Base-by-base conservation (phyloP, 53 echinoderm and acorn worm genomes). In the Holothuria leucospilota region DNA sequence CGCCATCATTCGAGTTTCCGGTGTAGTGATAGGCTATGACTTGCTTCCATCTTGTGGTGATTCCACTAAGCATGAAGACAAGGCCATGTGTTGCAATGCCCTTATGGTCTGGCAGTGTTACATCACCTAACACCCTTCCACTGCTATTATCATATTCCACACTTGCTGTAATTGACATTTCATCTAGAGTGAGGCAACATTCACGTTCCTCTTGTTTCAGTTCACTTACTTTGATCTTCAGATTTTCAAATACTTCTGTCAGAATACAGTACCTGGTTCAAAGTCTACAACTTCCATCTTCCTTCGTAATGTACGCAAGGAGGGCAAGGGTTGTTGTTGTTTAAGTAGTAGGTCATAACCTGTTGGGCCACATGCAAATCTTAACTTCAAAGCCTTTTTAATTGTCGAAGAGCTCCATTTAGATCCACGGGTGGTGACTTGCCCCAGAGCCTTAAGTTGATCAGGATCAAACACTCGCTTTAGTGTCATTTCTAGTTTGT, bases 181-280 rank as follows among this genome's bases (percentile, higher is more conserved):
- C 88, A 81, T 94, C 92, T 10, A 92, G 85, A 13, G 95, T 92
- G 13, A 95, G 86, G 46, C 88, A 92, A 73, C 92, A 95, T 11
- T 92, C 38, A 56, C 90, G 51, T 51, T 92, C 90, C 62, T 90
- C 84, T n/a, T 85, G 21, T 27, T 78, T 46, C 86, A 90, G 61
- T 13, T 15, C 1, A 24, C 29, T 5, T 8, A 65, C 79, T 69
- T 61, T 86, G 27, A 30, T 82, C 82, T 88, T 77, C 90, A 30
- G 53, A 90, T 69, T 13, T 71, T 39, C 51, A 95, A 90, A 41
- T 2, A 90, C 87, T 29, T 90, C 78, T 20, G 42, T 61, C 53
- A 86, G 58, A 56, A 90, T 34, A 59, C 90, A 56, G 86, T 34
- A 59, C 90, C 90, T 77, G 90, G 86, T 67, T 79, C 78, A 86